phyloP scores from a whole-genome alignment of 2,888 invertebrate genomes.

The Choristoneura rosaceana region DNA sequence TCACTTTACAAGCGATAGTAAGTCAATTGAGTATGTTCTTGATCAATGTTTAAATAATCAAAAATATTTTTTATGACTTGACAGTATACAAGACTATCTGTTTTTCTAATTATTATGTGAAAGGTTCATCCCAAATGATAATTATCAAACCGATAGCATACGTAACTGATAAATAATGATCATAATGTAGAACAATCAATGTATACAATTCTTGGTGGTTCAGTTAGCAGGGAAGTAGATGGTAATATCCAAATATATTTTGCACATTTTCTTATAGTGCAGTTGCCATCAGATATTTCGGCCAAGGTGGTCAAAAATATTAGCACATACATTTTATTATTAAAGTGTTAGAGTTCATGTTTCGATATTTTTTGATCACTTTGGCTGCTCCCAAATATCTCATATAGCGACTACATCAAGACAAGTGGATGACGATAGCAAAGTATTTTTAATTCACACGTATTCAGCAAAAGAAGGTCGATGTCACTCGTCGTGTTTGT shows the following conservation, averaged over 20 bases:
- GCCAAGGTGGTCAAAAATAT: too few relatives aligned
- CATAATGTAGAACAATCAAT: constrained; percentile 14
- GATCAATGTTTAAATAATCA: background rate
- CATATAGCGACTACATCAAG: too few relatives aligned
- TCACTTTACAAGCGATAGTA: background rate
- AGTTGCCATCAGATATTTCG: too few relatives aligned
- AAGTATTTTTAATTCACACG: too few relatives aligned
- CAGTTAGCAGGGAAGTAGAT: background rate
- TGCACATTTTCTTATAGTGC: background rate
- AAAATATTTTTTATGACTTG: background rate
- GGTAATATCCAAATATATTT: background rate
- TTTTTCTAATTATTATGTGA: background rate
- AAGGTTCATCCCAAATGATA: background rate
- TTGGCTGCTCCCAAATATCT: too few relatives aligned
- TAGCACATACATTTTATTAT: too few relatives aligned
- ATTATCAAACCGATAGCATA: constrained; percentile 7
- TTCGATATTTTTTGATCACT: too few relatives aligned
- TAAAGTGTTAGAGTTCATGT: too few relatives aligned
- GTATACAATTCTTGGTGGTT: constrained; percentile 41
- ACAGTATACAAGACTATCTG: background rate
- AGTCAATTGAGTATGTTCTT: background rate
- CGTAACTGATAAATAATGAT: constrained; percentile 1
- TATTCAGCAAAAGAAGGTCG: too few relatives aligned
- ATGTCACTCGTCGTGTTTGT: too few relatives aligned
- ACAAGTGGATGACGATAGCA: background rate